Conservation (phyloP, 2,888 invertebrate species). For the Augochlorella aurata region DNA sequence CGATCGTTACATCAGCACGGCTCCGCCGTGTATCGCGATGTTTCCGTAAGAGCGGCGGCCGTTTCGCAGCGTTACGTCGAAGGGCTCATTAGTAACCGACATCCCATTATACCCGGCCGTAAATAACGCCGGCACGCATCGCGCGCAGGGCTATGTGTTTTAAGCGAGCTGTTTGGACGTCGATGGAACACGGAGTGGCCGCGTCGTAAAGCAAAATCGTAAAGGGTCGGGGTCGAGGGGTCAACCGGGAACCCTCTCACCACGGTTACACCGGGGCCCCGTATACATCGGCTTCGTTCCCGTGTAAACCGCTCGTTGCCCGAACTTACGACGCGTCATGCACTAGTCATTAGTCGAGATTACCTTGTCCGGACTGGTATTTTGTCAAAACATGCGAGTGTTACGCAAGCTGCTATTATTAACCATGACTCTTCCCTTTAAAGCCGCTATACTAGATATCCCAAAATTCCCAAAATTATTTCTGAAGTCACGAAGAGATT, state of each 20-base stretch:
- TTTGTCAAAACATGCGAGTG: slow-evolving; percentile 20
- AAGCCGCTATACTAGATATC: too few species aligned
- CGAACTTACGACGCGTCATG: slow-evolving; percentile 21
- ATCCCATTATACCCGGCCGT: slow-evolving; percentile 77
- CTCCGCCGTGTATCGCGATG: slow-evolving; percentile 29
- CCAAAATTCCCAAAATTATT: background rate
- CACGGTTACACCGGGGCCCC: background rate
- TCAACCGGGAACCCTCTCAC: slow-evolving; percentile 42
- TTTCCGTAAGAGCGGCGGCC: slow-evolving; percentile 36
- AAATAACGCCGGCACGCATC: slow-evolving; percentile 70
- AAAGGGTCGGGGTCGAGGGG: slow-evolving; percentile 60
- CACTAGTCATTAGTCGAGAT: slow-evolving; percentile 30
- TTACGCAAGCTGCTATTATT: slow-evolving; percentile 31
- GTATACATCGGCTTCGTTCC: slow-evolving; percentile 3
- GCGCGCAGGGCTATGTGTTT: slow-evolving; percentile 63
- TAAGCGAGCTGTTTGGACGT: slow-evolving; percentile 49
- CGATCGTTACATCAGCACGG: slow-evolving; percentile 18
- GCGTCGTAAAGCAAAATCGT: slow-evolving; percentile 74
- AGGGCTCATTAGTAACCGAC: slow-evolving; percentile 78
- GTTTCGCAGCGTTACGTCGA: slow-evolving; percentile 65
- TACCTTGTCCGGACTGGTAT: slow-evolving; percentile 6
- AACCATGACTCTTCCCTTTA: background rate
- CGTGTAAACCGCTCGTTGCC: slow-evolving; percentile 24
- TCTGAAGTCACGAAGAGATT: too few species aligned
- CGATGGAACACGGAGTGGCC: background rate